Conservation (phyloP, 2,113 vertebrate species). For the Larimichthys crocea region DNA sequence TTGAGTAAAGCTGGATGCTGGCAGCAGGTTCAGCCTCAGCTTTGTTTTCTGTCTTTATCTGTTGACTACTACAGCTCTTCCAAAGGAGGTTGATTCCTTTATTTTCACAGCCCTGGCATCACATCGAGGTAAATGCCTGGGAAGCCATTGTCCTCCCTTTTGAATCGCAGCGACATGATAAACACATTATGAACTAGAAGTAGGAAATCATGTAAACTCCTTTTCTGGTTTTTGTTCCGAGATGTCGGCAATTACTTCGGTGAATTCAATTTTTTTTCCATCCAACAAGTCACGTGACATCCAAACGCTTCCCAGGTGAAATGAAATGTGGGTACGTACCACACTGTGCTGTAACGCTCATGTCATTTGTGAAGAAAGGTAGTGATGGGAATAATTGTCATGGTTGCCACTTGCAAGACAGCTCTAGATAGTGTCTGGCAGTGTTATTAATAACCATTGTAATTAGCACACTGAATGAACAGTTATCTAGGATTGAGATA, state of each 20-base stretch:
- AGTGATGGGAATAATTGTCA: neutral
- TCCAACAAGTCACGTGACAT: neutral
- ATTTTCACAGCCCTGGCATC: constrained; percentile 33
- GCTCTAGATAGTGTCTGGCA: constrained; percentile 17
- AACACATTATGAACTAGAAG: neutral
- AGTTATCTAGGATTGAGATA: constrained; percentile 11
- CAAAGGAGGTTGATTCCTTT: constrained; percentile 27
- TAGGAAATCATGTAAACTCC: neutral
- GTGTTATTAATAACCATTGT: constrained; percentile 30
- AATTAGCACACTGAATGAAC: constrained; percentile 28
- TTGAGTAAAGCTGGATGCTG: constrained; percentile 44
- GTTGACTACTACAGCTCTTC: constrained; percentile 47
- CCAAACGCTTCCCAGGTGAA: neutral
- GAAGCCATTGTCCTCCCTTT: constrained; percentile 9
- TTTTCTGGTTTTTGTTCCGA: neutral
- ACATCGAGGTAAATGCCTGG: constrained; percentile 28
- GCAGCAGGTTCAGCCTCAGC: constrained; percentile 38
- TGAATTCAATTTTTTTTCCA: neutral
- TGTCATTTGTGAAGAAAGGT: neutral
- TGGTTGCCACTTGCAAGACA: constrained; percentile 3
- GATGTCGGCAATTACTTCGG: neutral
- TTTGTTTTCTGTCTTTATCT: constrained; percentile 52
- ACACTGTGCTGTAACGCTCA: neutral
- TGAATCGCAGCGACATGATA: neutral
- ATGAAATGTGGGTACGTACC: neutral